These are phyloP conservation scores for Cordilura impudica DNA, from an alignment of 2,888 invertebrate species.

Conservation along the genomic window DNA sequence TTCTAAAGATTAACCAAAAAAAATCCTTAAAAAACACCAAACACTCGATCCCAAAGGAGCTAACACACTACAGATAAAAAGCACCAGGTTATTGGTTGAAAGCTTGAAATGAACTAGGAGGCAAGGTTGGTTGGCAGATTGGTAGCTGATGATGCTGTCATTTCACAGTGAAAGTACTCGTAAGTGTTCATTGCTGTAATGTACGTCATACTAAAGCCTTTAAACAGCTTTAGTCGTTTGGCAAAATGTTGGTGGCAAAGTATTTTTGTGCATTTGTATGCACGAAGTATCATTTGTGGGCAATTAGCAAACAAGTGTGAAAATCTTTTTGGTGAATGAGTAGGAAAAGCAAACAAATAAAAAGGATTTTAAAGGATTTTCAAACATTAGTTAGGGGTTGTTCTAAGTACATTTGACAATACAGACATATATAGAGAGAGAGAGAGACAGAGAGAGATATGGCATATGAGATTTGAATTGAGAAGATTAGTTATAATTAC, in stretches of 20 bases:
- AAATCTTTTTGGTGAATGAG: slow-evolving; percentile 54
- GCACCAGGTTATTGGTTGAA: slow-evolving; percentile 51
- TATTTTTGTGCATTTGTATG: slow-evolving; percentile 63
- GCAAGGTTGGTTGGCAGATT: slow-evolving; percentile 40
- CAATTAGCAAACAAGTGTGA: slow-evolving; percentile 64
- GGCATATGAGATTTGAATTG: slow-evolving; percentile 19
- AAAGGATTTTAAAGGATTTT: slow-evolving; percentile 20
- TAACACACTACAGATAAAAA: slow-evolving; percentile 13
- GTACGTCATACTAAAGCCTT: slow-evolving; percentile 42
- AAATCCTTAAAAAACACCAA: slow-evolving; percentile 29
- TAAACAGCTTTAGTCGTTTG: slow-evolving; percentile 63
- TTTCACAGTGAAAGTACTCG: not conserved
- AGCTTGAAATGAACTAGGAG: not conserved
- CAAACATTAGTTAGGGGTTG: slow-evolving; percentile 41
- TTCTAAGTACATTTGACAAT: not conserved
- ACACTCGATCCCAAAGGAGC: slow-evolving; percentile 36
- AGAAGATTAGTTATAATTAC: not conserved
- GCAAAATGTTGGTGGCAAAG: slow-evolving; percentile 62
- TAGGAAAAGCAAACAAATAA: slow-evolving; percentile 14
- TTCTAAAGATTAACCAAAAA: slow-evolving; percentile 28
- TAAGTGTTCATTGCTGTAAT: not conserved
- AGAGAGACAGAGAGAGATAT: not conserved
- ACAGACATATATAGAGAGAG: not conserved
- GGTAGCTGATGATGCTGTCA: too few species aligned
- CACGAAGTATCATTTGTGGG: slow-evolving; percentile 60